Conservation (phyloP, 30 jellyfish, hydroid and myxozoan genomes). For the Morbakka virulenta region DNA sequence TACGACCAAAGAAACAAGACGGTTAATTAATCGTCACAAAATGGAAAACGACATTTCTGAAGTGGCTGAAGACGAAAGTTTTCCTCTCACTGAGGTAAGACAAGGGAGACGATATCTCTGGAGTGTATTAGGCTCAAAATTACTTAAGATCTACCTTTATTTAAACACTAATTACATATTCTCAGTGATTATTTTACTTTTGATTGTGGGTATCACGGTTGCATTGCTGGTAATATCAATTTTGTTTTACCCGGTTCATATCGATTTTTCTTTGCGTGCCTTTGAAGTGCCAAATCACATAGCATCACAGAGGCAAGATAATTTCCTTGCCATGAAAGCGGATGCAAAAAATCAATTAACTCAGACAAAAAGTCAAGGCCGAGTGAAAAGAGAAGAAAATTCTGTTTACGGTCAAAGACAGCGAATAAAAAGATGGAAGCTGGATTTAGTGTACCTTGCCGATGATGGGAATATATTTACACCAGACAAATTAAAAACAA, state of each 20-base stretch:
- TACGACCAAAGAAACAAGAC: too few species aligned
- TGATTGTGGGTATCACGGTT: constrained; percentile 38
- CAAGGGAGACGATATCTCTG: too few species aligned
- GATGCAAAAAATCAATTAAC: constrained; percentile 44
- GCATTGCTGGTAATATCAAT: constrained; percentile 58
- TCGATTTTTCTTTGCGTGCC: constrained; percentile 62
- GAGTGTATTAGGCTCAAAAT: background rate
- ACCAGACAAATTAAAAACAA: constrained; percentile 34
- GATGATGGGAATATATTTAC: constrained; percentile 55
- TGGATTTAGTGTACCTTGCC: constrained; percentile 51
- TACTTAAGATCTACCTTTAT: constrained; percentile 34
- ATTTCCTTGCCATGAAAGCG: constrained; percentile 49
- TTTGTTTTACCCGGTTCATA: constrained; percentile 53
- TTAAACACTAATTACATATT: constrained; percentile 41
- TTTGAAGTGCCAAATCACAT: constrained; percentile 61
- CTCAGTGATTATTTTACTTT: constrained; percentile 27
- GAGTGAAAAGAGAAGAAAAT: constrained; percentile 1
- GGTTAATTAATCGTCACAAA: too few species aligned
- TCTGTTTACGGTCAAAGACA: constrained; percentile 44
- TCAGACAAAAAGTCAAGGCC: background rate
- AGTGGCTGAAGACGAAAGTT: too few species aligned
- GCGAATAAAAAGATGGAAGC: constrained; percentile 50
- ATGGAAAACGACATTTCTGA: too few species aligned
- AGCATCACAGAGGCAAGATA: constrained; percentile 36
- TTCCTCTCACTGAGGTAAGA: too few species aligned